phyloP scores from a whole-genome alignment of 2,797 vertebrate species.

The Typhlichthys subterraneus region DNA sequence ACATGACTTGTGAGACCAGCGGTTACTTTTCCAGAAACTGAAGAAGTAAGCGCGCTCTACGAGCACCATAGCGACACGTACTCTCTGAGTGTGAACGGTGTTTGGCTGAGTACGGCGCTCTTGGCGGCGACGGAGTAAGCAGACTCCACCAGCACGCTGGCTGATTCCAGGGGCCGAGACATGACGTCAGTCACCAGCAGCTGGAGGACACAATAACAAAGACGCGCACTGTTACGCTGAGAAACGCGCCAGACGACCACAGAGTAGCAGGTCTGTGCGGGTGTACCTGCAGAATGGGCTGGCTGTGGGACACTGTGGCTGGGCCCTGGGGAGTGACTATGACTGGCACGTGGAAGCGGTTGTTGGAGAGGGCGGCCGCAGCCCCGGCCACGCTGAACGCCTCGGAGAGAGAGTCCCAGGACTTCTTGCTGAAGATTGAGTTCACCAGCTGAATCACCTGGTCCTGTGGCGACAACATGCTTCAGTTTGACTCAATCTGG shows the following conservation, averaged over 20 bases:
- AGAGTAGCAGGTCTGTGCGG: neutral
- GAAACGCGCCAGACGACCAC: neutral
- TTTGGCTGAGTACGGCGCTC: conserved; percentile 83
- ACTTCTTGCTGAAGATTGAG: conserved; percentile 96
- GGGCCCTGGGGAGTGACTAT: conserved; percentile 84
- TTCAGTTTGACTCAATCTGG: neutral
- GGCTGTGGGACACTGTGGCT: conserved; percentile 88
- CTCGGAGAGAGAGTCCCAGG: conserved; percentile 89
- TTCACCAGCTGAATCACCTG: conserved; percentile 96
- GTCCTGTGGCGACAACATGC: conserved; percentile 76
- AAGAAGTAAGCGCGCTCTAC: too few species aligned
- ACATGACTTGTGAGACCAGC: too few species aligned
- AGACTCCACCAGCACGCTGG: conserved; percentile 86
- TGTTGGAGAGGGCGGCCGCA: conserved; percentile 84
- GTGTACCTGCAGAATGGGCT: conserved; percentile 86
- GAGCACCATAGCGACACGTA: conserved; percentile 63
- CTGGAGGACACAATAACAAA: conserved; percentile 69
- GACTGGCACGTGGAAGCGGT: conserved; percentile 91
- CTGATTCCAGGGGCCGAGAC: conserved; percentile 86
- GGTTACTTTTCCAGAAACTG: too few species aligned
- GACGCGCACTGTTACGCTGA: conserved; percentile 4
- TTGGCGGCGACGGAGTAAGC: conserved; percentile 85
- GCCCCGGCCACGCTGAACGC: conserved; percentile 92
- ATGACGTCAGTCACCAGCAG: conserved; percentile 91
- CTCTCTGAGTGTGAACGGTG: conserved; percentile 84